phyloP scores from a whole-genome alignment of 2,113 vertebrate species.

The Odontophorus gujanensis region DNA sequence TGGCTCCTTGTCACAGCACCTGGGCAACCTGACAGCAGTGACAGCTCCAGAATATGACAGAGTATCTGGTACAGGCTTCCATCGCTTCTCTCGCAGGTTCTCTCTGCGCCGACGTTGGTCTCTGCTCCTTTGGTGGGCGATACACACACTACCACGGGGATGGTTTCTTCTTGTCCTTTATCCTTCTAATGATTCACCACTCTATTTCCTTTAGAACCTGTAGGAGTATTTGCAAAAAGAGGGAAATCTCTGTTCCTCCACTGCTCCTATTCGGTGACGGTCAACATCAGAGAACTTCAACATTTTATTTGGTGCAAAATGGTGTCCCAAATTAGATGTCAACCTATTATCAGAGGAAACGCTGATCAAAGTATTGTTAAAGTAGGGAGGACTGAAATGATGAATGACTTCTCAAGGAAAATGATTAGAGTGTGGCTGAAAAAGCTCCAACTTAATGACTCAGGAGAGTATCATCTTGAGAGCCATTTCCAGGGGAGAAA shows the following conservation, averaged over 20 bases:
- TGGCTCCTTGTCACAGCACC: not conserved
- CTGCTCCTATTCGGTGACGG: not conserved
- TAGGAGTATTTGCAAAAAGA: not conserved
- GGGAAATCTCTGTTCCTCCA: not conserved
- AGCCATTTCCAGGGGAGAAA: slow-evolving; percentile 4
- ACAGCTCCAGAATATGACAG: not conserved
- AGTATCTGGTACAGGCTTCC: not conserved
- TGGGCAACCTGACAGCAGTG: not conserved
- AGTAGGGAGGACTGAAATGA: slow-evolving; percentile 35
- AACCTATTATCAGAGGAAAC: not conserved
- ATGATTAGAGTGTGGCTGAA: slow-evolving; percentile 15
- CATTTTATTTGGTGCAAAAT: not conserved
- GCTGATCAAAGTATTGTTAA: not conserved
- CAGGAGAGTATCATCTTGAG: not conserved
- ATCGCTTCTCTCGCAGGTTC: not conserved
- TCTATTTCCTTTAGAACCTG: not conserved
- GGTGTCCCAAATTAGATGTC: not conserved
- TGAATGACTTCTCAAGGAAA: not conserved
- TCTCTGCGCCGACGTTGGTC: not conserved
- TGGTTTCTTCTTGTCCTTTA: not conserved
- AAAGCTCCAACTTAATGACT: not conserved
- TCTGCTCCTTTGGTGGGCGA: not conserved
- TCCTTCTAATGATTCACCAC: not conserved
- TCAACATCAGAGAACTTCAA: not conserved
- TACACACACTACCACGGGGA: fast-evolving